Evolutionary conservation across 2,888 invertebrate species (phyloP), one percentile per base, ranked within the genome.

Genomic region (Eupithecia pulchellata): DNA sequence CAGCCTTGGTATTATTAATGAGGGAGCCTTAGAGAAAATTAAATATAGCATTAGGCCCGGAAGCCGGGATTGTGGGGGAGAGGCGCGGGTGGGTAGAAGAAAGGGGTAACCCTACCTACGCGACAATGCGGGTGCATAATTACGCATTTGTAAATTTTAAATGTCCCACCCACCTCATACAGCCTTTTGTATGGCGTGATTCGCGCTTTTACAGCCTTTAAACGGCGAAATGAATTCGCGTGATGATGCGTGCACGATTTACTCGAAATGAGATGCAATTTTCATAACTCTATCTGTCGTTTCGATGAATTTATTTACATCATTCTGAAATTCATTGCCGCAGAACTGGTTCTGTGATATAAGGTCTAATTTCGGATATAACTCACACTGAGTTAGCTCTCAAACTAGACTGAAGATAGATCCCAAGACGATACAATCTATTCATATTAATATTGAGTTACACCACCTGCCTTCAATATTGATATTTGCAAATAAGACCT

Each of bases 71-170:
- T 86, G 86, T 85, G 86, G 83, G 85, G 85, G 76, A 63, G 78
- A 81, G 82, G 81, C 82, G 84, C 84, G 20, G 32, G 81, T 80
- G 82, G 82, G 82, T 81, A 82, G 83, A 84, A 81, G 81, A 84
- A 84, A 84, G 81, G 84, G 84, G 84, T 82, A 92, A 91, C 93
- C 93, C 91, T 91, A 82, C 79, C 84, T 85, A 86, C 88, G 89
- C 92, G 92, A 93, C 93, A 93, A 93, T 93, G 91, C 93, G 93
- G 93, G 93, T 91, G 93, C 93, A 93, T 94, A 94, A 94, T 93
- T 93, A 94, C 93, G 93, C 93, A 93, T 94, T 93, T 94, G 93
- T 94, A 93, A 91, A 94, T 94, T 93, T 93, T 93, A 93, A 93
- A 94, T 93, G 93, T 90, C 83, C 90, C 91, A 89, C 91, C 91